phyloP scores from a whole-genome alignment of 2,797 vertebrate species.

The Martes flavigula region DNA sequence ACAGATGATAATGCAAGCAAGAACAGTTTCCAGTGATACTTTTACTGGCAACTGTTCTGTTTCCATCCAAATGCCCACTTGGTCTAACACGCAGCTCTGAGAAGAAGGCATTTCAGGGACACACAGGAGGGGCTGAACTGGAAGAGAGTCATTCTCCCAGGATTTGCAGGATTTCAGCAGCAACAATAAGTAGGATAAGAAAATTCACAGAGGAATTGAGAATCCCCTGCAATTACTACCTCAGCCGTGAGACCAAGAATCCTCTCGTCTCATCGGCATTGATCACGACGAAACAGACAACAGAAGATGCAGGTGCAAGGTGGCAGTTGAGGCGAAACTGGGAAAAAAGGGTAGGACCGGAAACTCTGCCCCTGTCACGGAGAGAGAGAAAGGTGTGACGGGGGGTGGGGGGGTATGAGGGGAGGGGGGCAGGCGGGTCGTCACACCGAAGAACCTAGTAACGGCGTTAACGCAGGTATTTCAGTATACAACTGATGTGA shows the following conservation, averaged over 20 bases:
- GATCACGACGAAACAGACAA: background rate
- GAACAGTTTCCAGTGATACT: background rate
- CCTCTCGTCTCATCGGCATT: background rate
- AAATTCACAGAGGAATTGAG: background rate
- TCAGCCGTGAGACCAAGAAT: background rate
- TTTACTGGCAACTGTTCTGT: background rate
- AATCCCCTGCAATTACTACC: background rate
- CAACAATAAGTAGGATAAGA: background rate
- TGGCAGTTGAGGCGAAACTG: background rate
- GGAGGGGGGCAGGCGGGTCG: background rate
- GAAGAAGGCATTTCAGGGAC: background rate
- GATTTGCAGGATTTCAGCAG: background rate
- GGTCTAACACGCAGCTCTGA: background rate
- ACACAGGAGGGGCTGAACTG: background rate
- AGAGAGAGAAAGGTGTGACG: background rate
- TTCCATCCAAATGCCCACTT: background rate
- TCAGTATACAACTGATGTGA: background rate
- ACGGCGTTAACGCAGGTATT: background rate
- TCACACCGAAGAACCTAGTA: no score
- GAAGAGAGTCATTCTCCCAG: background rate
- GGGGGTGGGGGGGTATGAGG: accelerated
- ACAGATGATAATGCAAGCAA: background rate
- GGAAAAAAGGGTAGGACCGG: background rate
- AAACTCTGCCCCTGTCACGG: background rate
- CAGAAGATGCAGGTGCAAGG: background rate